Evolutionary conservation across 1,140 invertebrate genomes (phyloP).

Genomic region (Neodiprion virginianus): DNA sequence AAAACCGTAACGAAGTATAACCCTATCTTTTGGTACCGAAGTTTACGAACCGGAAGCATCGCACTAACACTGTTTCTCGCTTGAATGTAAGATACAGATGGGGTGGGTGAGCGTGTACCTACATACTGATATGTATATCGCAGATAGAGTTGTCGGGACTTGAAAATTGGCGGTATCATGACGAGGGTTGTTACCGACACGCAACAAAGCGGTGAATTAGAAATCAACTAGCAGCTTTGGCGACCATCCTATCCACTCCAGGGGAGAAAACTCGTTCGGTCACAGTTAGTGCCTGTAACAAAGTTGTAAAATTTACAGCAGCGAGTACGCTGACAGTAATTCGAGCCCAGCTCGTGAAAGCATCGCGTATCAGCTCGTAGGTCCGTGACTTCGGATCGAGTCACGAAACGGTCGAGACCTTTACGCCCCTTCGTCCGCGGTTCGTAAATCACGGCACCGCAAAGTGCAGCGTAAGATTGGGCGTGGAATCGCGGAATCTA

Average conservation of each 20-base stretch:
- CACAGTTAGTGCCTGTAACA: background rate
- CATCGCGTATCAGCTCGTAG: background rate
- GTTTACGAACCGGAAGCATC: background rate
- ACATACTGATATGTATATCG: too few species aligned
- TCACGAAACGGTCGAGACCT: background rate
- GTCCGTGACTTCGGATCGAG: background rate
- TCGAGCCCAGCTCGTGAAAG: background rate
- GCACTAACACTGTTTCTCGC: background rate
- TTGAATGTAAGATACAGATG: too few species aligned
- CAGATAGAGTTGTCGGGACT: too few species aligned
- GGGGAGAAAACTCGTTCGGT: background rate
- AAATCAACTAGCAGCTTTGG: too few species aligned
- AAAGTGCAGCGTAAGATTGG: slow-evolving; percentile 2
- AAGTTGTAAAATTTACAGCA: background rate
- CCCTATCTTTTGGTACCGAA: background rate
- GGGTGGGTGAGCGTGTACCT: too few species aligned
- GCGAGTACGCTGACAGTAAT: background rate
- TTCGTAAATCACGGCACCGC: background rate
- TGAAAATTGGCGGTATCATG: too few species aligned
- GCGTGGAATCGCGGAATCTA: background rate
- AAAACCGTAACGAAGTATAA: slow-evolving; percentile 8
- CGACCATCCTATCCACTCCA: too few species aligned
- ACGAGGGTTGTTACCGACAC: too few species aligned
- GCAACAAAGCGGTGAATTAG: too few species aligned
- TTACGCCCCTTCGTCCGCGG: background rate